phyloP scores from a whole-genome alignment of 2,888 invertebrate genomes.

The Notocelia uddmanniana region DNA sequence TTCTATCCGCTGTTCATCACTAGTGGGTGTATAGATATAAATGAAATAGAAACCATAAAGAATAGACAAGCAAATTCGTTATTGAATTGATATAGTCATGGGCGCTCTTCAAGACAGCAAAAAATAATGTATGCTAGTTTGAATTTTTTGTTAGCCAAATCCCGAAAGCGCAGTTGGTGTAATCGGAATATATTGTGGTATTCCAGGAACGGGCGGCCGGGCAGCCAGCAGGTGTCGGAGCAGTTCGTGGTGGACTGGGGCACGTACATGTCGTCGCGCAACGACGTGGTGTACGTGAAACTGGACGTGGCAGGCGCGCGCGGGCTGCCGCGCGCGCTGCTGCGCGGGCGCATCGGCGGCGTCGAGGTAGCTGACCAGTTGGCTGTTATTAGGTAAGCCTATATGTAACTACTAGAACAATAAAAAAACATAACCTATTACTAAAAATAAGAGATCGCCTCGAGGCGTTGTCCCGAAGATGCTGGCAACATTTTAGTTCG shows the following conservation, averaged over 20 bases:
- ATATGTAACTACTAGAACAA: too few species aligned
- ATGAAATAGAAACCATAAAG: too few species aligned
- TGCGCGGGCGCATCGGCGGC: constrained; percentile 94
- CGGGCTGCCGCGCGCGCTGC: constrained; percentile 92
- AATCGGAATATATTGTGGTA: not conserved
- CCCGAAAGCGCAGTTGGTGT: not conserved
- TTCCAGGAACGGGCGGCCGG: constrained; percentile 95
- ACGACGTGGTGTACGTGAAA: constrained; percentile 95
- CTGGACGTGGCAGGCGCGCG: constrained; percentile 96
- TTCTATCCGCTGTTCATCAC: too few species aligned
- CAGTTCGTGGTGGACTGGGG: constrained; percentile 96
- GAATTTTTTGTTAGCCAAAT: not conserved
- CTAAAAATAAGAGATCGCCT: too few species aligned
- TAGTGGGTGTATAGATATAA: too few species aligned
- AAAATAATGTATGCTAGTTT: not conserved
- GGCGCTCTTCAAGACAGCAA: too few species aligned
- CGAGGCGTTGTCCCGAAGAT: too few species aligned
- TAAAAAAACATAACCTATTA: too few species aligned
- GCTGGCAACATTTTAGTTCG: too few species aligned
- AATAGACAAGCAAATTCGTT: too few species aligned
- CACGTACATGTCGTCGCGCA: constrained; percentile 95
- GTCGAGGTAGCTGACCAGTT: constrained; percentile 97
- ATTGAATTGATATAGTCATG: too few species aligned
- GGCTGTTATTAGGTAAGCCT: constrained; percentile 89
- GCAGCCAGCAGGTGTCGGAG: constrained; percentile 95